Base-by-base conservation (phyloP, 2,888 invertebrate genomes). In the Caenorhabditis macrosperma region DNA sequence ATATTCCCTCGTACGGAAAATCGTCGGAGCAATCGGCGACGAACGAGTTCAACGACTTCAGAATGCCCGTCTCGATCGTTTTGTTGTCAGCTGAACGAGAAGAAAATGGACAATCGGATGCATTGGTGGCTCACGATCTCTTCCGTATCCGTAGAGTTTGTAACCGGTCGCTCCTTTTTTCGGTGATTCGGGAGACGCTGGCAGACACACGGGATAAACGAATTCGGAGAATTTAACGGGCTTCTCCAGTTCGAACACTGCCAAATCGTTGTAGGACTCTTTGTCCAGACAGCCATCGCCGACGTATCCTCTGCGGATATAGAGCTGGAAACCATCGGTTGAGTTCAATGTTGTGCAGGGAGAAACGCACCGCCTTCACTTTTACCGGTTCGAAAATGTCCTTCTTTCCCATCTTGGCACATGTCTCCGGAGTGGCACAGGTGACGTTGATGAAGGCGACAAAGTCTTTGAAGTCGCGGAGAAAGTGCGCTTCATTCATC, bases 241-340 rank as follows among this genome's bases (percentile, higher is more conserved):
- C 12, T 66, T 64, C 17, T 44, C 54, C 15, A 80, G 44, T 26
- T 76, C 76, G 28, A 80, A 69, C 9, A 80, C 64, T 0, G 76
- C 75, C 9, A 80, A 24, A 48, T 80, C 80, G 50, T 80, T 76
- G 41, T 26, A 67, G 0, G 80, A 80, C 38, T 80, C 80, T 0
- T 55, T 54, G 17, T 74, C 55, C 2, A n/a, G 1, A 44, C 80
- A 80, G 1, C 61, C 66, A 15, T 80, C 80, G 2, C 80, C 80
- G n/a, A 80, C 69, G 55, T 80, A 80, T n/a, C 80, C 80, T 52
- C 61, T 22, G 2, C 59, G 71, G 50, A 80, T 71, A 61, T 67
- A 76, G 12, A 80, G 33, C 75, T 80, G 63, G 1, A 74, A 59
- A 52, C 12, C 4, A 44, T n/a, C n/a, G n/a, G n/a, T n/a, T n/a